Conservation (phyloP, 2,888 invertebrate species). For the Melikaiella ostensackeni region DNA sequence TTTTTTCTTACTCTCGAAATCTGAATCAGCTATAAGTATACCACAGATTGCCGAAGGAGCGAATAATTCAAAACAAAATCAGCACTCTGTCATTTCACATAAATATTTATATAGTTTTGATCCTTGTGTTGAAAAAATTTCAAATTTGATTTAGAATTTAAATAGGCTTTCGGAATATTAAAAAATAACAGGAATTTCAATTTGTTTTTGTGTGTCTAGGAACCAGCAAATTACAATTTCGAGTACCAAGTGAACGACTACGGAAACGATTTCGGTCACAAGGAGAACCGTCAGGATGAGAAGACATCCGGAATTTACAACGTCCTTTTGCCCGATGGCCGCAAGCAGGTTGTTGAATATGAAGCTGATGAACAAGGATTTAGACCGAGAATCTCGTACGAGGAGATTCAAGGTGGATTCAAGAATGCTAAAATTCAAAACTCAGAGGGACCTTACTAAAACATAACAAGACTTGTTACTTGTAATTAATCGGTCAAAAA, state of each 20-base stretch:
- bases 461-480: not conserved
- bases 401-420: conserved; percentile 75
- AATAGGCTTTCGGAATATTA: no score
- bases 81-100: no score
- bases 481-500: not conserved
- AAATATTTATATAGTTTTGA: no score
- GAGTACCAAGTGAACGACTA: conserved; percentile 73
- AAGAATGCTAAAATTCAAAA: conserved; percentile 69
- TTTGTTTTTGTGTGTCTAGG: conserved; percentile 56
- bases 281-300: conserved; percentile 75
- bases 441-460: conserved; percentile 58
- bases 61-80: no score
- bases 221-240: conserved; percentile 72
- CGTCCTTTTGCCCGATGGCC: conserved; percentile 75
- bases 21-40: no score
- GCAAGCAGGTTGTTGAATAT: conserved; percentile 82
- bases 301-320: conserved; percentile 75
- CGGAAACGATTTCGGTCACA: conserved; percentile 76
- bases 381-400: conserved; percentile 84
- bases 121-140: no score
- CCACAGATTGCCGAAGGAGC: no score
- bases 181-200: no score
- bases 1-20: not conserved
- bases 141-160: no score
- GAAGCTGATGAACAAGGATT: conserved; percentile 85